A percentile compares a stretch with the other conserved stretches of the same genome.
Conservation (phyloP, 92 coral and sea anemone species). For the Epizoanthus scotinus region DNA sequence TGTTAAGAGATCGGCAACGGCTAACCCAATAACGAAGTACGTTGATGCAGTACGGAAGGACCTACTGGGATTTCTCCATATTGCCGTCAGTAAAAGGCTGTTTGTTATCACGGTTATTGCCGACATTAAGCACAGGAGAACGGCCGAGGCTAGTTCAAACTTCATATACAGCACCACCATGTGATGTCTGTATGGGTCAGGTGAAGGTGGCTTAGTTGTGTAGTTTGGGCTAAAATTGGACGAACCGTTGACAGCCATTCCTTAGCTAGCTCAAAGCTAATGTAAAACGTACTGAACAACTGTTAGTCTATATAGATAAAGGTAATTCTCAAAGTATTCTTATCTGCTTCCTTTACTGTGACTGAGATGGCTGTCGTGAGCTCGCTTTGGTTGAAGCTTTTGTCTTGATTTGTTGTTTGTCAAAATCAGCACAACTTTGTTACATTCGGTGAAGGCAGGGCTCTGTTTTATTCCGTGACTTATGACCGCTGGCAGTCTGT, state of each 20-base stretch:
- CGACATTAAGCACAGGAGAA: conserved; percentile 61
- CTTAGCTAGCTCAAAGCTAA: not conserved
- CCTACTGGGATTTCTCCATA: conserved; percentile 72
- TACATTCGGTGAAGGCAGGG: not conserved
- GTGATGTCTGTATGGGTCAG: conserved; percentile 11
- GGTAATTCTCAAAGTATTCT: too few species aligned
- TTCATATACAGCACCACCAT: conserved; percentile 55
- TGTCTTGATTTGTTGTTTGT: not conserved
- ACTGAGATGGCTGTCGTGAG: too few species aligned
- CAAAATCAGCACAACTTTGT: not conserved
- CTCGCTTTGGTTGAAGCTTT: too few species aligned
- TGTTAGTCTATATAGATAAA: too few species aligned
- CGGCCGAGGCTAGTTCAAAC: conserved; percentile 76
- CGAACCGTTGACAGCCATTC: not conserved
- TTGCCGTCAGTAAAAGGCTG: conserved; percentile 61
- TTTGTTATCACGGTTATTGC: conserved; percentile 69
- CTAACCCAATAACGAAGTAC: conserved; percentile 72
- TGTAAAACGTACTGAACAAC: too few species aligned
- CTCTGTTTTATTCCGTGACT: not conserved
- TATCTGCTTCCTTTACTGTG: too few species aligned
- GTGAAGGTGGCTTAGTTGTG: not conserved
- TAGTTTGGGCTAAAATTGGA: not conserved
- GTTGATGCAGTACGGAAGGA: conserved; percentile 77
- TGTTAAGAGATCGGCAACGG: conserved; percentile 76
- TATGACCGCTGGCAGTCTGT: not conserved